Percentiles rank a stretch among this genome's conserved stretches.
These are phyloP conservation scores for Drosophila setosimentum DNA, from an alignment of 2,888 invertebrate genomes.

Conservation along the genomic window DNA sequence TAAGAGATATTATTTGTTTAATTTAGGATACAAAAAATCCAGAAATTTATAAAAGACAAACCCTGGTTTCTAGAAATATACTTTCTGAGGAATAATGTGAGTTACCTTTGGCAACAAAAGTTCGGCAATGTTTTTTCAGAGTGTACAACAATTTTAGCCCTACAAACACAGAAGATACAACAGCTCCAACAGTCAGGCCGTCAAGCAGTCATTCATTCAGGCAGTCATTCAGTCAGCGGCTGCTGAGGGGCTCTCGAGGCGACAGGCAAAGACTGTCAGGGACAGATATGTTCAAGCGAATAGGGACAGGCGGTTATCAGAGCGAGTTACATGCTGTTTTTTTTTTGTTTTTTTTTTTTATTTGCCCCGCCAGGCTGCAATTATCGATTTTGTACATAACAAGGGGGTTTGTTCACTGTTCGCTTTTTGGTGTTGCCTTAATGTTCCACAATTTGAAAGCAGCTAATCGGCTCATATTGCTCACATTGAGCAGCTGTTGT, in stretches of 20 bases:
- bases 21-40: neutral
- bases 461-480: slow-evolving; percentile 10
- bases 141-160: neutral
- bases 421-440: slow-evolving; percentile 18
- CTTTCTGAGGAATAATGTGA: neutral
- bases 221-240: neutral
- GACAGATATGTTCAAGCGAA: slow-evolving; percentile 51
- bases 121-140: neutral
- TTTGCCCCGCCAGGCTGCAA: slow-evolving; percentile 53
- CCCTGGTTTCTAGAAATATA: neutral
- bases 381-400: slow-evolving; percentile 64
- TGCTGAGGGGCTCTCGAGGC: slow-evolving; percentile 46
- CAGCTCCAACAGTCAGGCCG: slow-evolving; percentile 3
- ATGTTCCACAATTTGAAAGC: slow-evolving; percentile 64
- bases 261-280: slow-evolving; percentile 30
- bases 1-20: too few relatives aligned
- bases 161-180: neutral
- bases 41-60: neutral
- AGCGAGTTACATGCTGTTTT: slow-evolving; percentile 18
- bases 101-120: neutral
- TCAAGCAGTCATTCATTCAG: neutral
- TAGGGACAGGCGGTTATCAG: slow-evolving; percentile 64
- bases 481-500: slow-evolving; percentile 49
- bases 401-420: slow-evolving; percentile 6
- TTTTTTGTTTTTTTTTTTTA: slow-evolving; percentile 38